A percentile compares a stretch with the other conserved stretches of the same genome.
Evolutionary conservation across 2,888 invertebrate genomes (phyloP).

Genomic region (Bhutanitis thaidina): DNA sequence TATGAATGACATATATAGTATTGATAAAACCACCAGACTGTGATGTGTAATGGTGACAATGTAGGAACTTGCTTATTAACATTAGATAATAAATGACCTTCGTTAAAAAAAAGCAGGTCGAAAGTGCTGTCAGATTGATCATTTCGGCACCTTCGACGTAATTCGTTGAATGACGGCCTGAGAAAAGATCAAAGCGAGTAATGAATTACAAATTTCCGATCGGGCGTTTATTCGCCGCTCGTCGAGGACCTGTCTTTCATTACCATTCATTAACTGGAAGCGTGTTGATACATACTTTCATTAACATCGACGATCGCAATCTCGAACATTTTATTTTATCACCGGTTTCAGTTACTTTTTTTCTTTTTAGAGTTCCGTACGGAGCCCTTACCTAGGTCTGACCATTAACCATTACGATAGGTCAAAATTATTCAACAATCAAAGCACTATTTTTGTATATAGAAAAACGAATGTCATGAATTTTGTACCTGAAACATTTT

Average conservation of each 20-base stretch:
- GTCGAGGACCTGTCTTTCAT: slow-evolving; percentile 38
- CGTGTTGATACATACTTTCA: slow-evolving; percentile 8
- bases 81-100: not conserved
- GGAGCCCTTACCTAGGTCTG: too few species aligned
- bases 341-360: not conserved
- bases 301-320: not conserved
- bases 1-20: too few species aligned
- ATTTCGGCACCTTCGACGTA: slow-evolving; percentile 10
- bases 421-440: too few species aligned
- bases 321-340: slow-evolving; percentile 26
- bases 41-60: too few species aligned
- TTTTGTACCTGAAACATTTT: too few species aligned
- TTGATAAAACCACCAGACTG: too few species aligned
- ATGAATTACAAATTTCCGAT: slow-evolving; percentile 45
- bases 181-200: slow-evolving; percentile 21
- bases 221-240: slow-evolving; percentile 44
- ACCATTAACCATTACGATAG: too few species aligned
- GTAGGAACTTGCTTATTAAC: too few species aligned
- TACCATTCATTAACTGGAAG: slow-evolving; percentile 40
- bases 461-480: too few species aligned
- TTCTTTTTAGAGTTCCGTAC: too few species aligned
- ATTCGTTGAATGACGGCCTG: slow-evolving; percentile 9
- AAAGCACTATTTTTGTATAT: too few species aligned
- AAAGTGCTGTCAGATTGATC: slow-evolving; percentile 2
- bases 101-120: not conserved